Conservation (phyloP, 2,888 invertebrate species). For the Himalopsyche kuldschensis region DNA sequence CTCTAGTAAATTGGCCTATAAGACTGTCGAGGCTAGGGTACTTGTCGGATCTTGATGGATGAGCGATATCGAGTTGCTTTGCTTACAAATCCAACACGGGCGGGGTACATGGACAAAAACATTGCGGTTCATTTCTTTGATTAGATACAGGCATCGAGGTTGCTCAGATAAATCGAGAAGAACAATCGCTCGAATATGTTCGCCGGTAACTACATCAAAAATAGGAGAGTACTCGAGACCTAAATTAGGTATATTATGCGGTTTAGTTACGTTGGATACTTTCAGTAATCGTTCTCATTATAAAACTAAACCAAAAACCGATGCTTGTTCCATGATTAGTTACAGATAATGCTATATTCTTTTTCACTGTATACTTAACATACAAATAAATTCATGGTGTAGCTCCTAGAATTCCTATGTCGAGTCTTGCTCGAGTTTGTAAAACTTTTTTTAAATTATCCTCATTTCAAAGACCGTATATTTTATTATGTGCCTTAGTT, state of each 20-base stretch:
- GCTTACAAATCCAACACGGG: constrained; percentile 11
- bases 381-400: too few species aligned
- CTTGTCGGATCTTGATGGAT: constrained; percentile 22
- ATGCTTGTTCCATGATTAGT: too few species aligned
- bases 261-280: not conserved
- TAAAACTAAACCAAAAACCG: too few species aligned
- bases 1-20: not conserved
- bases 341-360: too few species aligned
- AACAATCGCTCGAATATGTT: constrained; percentile 10
- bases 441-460: too few species aligned
- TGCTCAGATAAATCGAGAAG: constrained; percentile 23
- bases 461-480: too few species aligned
- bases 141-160: constrained; percentile 25
- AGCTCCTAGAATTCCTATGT: too few species aligned
- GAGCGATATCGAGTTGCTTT: constrained; percentile 9
- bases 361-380: too few species aligned
- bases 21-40: not conserved
- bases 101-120: constrained; percentile 26
- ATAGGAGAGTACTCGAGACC: not conserved
- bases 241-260: not conserved
- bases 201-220: not conserved
- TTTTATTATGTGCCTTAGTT: too few species aligned
- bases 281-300: too few species aligned
- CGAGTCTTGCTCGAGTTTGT: too few species aligned
- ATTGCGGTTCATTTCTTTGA: constrained; percentile 36